Base-by-base conservation (phyloP, 2,888 invertebrate species). In the Tridacna gigas region DNA sequence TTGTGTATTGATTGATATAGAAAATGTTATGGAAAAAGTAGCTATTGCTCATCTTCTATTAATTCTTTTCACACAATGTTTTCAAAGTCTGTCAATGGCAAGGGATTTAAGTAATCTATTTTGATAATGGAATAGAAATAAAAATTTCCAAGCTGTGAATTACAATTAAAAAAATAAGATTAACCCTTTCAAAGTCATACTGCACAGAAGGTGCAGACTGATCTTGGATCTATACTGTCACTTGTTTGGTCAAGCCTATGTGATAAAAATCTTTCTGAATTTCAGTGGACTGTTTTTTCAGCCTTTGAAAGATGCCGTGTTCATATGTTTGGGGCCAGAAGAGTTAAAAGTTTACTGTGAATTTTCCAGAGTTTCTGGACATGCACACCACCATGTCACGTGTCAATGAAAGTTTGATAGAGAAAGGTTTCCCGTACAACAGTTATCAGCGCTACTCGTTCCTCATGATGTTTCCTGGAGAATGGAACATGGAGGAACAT, bases 301-400 rank as follows among this genome's bases (percentile, higher is more conserved):
- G 61, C 12, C 61, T 12, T 61, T 12, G 61, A n/a, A 9, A 61
- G 22, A 15, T 22, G 12, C n/a, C 9, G 22, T n/a, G n/a, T 61
- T n/a, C 9, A 12, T 15, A n/a, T 15, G 61, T 61, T n/a, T 63
- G 63, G n/a, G 25, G 1, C 4, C 0, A 20, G 4, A n/a, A 25
- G 25, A 22, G n/a, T n/a, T n/a, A n/a, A n/a, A 13, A n/a, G n/a
- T 63, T 3, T 67, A 28, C 22, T 48, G 4, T 51, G 45, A 18
- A 26, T 76, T 11, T 82, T 85, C 18, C 84, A 90, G 90, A 90
- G 65, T 90, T 90, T 82, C 77, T 89, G n/a, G 86, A 88, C 77
- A 86, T 89, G 84, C 90, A 90, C 60, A 84, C 82, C 12, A 84
- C 82, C 0, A 90, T 90, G 71, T 84, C 82, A 13, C 79, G 80